Base-by-base conservation (phyloP, 2,113 vertebrate genomes). In the Leptobrachium leishanense region DNA sequence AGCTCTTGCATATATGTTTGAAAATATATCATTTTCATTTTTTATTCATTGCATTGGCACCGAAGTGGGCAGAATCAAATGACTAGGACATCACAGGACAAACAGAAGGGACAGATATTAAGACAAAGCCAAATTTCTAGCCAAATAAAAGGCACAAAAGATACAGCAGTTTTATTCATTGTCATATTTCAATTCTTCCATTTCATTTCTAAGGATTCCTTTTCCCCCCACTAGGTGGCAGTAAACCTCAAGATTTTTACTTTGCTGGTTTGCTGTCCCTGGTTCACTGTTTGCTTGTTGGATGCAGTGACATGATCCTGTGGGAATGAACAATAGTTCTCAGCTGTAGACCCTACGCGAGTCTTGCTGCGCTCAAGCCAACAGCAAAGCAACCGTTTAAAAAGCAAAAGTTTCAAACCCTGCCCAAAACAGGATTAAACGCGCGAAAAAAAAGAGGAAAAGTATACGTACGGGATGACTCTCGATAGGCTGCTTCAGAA, bases 401-500 rank as follows among this genome's bases (percentile, higher is more conserved):
- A 42, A 44, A 63, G 57, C 1, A 46, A 64, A 2, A 46, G 31
- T 46, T 65, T 75, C 63, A 20, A 31, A 53, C 12, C 63, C 9
- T 4, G 39, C 39, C 9, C 43, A n/a, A 13, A 40, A 50, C 43
- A 3, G 12, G 1, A 5, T 43, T 11, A 44, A 50, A 2, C 10
- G 39, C 54, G 81, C 67, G 75, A 74, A 77, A 70, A 74, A 84
- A 31, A 85, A 75, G 4, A 66, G 4, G 55, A 57, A 73, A 13
- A 43, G 12, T 59, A 40, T 65, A 90, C 92, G 64, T 90, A 99
- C 98, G 82, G 94, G 94, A 90, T 92, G 94, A 54, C 91, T 90
- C 72, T 99, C 98, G 81, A 98, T 88, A 57, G 96, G 93, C 81
- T 93, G 95, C 89, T 95, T 99, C 88, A 98, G 95, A 81, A 99